phyloP scores from a whole-genome alignment of 2,888 invertebrate genomes.

The Macropis europaea region DNA sequence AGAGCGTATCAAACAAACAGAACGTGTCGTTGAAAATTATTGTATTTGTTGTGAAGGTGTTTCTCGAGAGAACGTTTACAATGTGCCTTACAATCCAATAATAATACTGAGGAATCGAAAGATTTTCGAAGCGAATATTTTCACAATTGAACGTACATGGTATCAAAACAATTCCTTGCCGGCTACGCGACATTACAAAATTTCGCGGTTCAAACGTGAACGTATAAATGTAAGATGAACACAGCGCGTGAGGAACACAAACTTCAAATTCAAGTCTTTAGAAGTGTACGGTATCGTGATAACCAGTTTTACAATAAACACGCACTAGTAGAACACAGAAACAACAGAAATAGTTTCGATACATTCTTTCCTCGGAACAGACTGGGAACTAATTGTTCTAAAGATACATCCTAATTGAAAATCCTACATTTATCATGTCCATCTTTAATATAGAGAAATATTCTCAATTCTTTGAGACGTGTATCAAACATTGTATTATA shows the following conservation, averaged over 20 bases:
- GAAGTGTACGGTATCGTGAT: background rate
- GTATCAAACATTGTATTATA: conserved; percentile 10
- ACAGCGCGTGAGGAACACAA: conserved; percentile 22
- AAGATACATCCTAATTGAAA: background rate
- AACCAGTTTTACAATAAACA: conserved; percentile 21
- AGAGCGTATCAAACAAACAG: conserved; percentile 18
- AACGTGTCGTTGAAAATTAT: conserved; percentile 2
- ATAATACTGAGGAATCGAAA: conserved; percentile 24
- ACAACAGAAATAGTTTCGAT: conserved; percentile 9
- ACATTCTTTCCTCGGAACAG: background rate
- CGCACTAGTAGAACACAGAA: conserved; percentile 15
- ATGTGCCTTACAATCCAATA: conserved; percentile 1
- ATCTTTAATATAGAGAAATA: background rate
- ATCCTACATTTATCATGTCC: background rate
- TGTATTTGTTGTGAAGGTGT: background rate
- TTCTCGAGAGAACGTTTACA: background rate
- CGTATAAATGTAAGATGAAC: conserved; percentile 32
- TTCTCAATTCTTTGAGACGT: background rate
- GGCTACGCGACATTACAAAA: conserved; percentile 4
- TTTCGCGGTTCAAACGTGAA: conserved; percentile 2
- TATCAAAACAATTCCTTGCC: conserved; percentile 21
- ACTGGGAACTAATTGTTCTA: background rate
- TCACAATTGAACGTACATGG: background rate
- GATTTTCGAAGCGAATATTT: conserved; percentile 9
- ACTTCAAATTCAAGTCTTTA: background rate